phyloP scores from a whole-genome alignment of 2,888 invertebrate genomes.

The Hirtodrosophila duncani region DNA sequence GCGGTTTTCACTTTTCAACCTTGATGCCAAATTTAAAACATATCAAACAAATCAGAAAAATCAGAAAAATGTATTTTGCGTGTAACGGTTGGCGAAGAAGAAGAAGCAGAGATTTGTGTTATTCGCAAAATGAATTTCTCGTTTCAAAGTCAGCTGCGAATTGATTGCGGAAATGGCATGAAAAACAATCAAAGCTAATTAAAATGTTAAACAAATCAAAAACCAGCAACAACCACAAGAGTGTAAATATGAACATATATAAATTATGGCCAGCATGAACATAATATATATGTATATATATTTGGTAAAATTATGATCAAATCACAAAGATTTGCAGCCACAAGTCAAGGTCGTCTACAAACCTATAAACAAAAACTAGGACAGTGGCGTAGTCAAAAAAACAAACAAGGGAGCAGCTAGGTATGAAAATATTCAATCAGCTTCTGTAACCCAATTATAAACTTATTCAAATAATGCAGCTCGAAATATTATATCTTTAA shows the following conservation, averaged over 20 bases:
- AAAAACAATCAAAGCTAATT: conserved; percentile 51
- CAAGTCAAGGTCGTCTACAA: conserved; percentile 17
- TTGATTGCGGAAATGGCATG: conserved; percentile 43
- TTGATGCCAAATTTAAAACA: conserved; percentile 54
- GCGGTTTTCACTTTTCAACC: conserved; percentile 45
- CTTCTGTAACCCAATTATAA: no score
- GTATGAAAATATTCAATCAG: not conserved
- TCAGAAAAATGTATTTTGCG: conserved; percentile 34
- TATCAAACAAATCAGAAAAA: conserved; percentile 63
- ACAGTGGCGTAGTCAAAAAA: conserved; percentile 7
- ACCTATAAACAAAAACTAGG: no score
- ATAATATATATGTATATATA: conserved; percentile 2
- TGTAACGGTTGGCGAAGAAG: conserved; percentile 3
- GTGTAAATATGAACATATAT: no score
- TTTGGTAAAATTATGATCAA: conserved; percentile 20
- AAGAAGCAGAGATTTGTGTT: conserved; percentile 26
- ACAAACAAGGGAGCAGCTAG: not conserved
- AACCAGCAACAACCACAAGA: not conserved
- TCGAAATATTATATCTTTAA: no score
- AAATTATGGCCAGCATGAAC: no score
- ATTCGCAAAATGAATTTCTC: conserved; percentile 24
- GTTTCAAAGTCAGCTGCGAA: conserved; percentile 55
- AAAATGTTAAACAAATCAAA: conserved; percentile 39
- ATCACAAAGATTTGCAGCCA: not conserved
- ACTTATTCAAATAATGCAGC: no score